Conservation (phyloP, 2,797 vertebrate species). For the Garrulus glandarius region DNA sequence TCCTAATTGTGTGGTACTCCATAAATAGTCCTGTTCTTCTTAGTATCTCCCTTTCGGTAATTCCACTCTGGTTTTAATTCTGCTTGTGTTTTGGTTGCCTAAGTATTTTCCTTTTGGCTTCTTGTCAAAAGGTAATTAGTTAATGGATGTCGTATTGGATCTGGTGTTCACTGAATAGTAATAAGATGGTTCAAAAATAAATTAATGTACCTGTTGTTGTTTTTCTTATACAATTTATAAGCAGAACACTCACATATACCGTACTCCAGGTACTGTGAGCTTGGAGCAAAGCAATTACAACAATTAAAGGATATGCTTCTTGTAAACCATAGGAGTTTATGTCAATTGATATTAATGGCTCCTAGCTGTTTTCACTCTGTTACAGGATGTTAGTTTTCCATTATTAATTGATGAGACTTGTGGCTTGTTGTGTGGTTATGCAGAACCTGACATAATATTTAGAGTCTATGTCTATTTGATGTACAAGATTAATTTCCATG, state of each 20-base stretch:
- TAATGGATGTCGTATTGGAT: not conserved
- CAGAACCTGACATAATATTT: not conserved
- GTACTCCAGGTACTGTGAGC: not conserved
- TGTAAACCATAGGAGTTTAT: not conserved
- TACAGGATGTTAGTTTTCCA: not conserved
- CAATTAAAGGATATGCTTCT: not conserved
- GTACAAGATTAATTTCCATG: not conserved
- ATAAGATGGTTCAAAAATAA: not conserved
- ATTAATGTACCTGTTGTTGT: not conserved
- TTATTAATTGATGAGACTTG: constrained; percentile 12
- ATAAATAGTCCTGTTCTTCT: not conserved
- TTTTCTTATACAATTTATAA: not conserved
- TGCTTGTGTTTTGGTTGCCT: not conserved
- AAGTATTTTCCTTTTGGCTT: not conserved
- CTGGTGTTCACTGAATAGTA: not conserved
- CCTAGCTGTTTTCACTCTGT: not conserved
- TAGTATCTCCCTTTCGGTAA: not conserved
- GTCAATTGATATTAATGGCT: constrained; percentile 8
- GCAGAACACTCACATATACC: not conserved
- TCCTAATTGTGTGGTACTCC: not conserved
- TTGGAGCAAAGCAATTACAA: not conserved
- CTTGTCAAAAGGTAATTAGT: constrained; percentile 12
- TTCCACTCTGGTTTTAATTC: not conserved
- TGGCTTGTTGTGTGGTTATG: not conserved
- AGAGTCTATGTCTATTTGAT: not conserved